A percentile compares a stretch with the other conserved stretches of the same genome.
phyloP scores from a whole-genome alignment of 2,113 vertebrate genomes.

The Lathamus discolor region DNA sequence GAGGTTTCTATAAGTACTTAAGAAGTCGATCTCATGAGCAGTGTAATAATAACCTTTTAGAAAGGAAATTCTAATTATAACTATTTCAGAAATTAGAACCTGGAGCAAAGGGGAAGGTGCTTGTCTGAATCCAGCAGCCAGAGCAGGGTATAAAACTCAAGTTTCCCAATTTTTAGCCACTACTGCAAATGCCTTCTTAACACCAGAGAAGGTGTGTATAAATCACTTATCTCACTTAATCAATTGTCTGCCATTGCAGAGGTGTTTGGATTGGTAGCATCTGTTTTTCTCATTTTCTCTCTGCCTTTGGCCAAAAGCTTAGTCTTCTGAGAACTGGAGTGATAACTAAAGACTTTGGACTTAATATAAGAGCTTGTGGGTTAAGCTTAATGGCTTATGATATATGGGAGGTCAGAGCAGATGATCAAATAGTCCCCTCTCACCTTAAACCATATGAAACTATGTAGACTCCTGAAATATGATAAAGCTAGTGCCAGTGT shows the following conservation, averaged over 20 bases:
- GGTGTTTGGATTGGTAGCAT: slow-evolving; percentile 27
- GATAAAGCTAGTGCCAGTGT: slow-evolving; percentile 4
- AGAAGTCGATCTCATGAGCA: neutral
- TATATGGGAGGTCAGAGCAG: slow-evolving; percentile 28
- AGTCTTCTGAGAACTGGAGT: slow-evolving; percentile 37
- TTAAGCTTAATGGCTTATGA: slow-evolving; percentile 57
- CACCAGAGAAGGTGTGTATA: neutral
- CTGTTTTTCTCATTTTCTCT: slow-evolving; percentile 51
- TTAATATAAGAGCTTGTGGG: slow-evolving; percentile 56
- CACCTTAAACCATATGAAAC: slow-evolving; percentile 61
- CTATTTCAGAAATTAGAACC: slow-evolving; percentile 7
- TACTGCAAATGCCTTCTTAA: neutral
- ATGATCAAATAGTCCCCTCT: slow-evolving; percentile 50
- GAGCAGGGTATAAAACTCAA: neutral
- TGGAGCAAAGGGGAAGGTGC: neutral
- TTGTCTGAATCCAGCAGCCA: neutral
- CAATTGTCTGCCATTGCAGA: slow-evolving; percentile 35
- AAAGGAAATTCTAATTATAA: slow-evolving; percentile 6
- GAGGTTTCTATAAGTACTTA: neutral
- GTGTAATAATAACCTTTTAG: neutral
- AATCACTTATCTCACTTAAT: slow-evolving; percentile 51
- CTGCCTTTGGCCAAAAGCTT: slow-evolving; percentile 50
- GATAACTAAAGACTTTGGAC: slow-evolving; percentile 54
- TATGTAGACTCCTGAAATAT: slow-evolving; percentile 27
- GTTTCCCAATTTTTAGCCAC: neutral